Conservation (phyloP, 2,113 vertebrate genomes). For the Indri indri region DNA sequence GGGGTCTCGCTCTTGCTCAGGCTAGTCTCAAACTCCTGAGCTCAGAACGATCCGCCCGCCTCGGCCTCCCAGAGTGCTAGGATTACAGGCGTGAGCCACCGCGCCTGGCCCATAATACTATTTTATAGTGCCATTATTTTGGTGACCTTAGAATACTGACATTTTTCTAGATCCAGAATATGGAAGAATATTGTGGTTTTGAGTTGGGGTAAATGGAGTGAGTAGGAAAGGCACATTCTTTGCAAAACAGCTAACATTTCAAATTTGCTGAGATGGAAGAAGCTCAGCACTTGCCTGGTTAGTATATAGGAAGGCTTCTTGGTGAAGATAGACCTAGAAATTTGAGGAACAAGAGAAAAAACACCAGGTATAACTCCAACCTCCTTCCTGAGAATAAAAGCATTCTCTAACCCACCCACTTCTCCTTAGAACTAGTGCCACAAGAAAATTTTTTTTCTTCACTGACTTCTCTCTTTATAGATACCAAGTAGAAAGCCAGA, state of each 20-base stretch:
- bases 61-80: no score
- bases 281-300: not conserved
- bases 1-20: no score
- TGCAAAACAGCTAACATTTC: not conserved
- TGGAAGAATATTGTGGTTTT: not conserved
- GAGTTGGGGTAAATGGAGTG: not conserved
- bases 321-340: not conserved
- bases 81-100: no score
- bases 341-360: not conserved
- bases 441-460: not conserved
- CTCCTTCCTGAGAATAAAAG: conserved; percentile 12
- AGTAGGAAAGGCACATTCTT: not conserved
- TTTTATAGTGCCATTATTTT: not conserved
- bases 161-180: conserved; percentile 1
- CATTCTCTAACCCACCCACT: not conserved
- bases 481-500: not conserved
- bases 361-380: not conserved
- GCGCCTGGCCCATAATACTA: not conserved
- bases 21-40: no score
- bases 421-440: not conserved
- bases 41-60: no score
- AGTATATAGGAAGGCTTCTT: not conserved
- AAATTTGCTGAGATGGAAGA: not conserved
- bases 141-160: not conserved
- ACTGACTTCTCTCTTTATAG: not conserved